phyloP scores from a whole-genome alignment of 2,113 vertebrate genomes.

The Cryptotis parvus region DNA sequence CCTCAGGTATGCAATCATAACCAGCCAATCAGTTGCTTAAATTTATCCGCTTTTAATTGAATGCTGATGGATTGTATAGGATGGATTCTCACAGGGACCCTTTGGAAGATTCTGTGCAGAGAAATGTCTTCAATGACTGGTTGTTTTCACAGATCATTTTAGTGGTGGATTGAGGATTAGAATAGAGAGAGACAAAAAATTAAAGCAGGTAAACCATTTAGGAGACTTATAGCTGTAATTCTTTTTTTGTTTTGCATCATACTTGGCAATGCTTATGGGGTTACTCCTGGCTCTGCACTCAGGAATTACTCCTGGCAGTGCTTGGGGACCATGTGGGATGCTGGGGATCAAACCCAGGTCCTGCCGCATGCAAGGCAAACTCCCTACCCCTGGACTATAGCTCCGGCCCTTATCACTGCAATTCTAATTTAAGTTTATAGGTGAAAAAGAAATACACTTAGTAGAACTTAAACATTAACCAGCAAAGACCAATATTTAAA shows the following conservation, averaged over 20 bases:
- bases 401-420: too few relatives aligned
- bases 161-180: not conserved
- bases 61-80: too few relatives aligned
- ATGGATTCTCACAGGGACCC: not conserved
- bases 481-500: not conserved
- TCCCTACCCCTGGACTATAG: too few relatives aligned
- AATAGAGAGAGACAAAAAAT: not conserved
- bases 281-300: too few relatives aligned
- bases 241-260: too few relatives aligned
- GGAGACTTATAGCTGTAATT: not conserved
- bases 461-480: not conserved
- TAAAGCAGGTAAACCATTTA: not conserved
- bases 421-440: not conserved
- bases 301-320: too few relatives aligned
- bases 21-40: constrained; percentile 18
- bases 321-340: too few relatives aligned
- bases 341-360: too few relatives aligned
- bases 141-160: not conserved
- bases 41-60: too few relatives aligned
- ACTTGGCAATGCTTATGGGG: too few relatives aligned
- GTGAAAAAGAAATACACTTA: not conserved
- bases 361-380: too few relatives aligned
- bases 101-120: not conserved
- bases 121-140: not conserved
- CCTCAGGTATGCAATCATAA: constrained; percentile 6